Conservation (phyloP, 2,888 invertebrate species). For the Kuschelorhynchus macadamiae region DNA sequence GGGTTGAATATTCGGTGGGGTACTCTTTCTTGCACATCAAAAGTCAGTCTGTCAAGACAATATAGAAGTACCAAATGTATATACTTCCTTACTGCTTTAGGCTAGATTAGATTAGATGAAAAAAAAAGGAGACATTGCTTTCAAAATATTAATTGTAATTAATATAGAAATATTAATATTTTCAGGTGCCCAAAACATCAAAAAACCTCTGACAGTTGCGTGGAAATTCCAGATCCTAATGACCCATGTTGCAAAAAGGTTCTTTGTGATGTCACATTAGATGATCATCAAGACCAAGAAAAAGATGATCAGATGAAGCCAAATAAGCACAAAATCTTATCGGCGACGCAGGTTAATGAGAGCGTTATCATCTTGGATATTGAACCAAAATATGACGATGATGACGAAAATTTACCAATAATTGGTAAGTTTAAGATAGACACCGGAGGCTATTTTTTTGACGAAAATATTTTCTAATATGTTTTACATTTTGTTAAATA, state of each 20-base stretch:
- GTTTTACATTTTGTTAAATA: no score
- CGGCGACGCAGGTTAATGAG: slow-evolving; percentile 65
- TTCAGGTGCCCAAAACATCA: slow-evolving; percentile 75
- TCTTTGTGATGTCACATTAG: slow-evolving; percentile 87
- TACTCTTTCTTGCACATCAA: no score
- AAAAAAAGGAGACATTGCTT: no score
- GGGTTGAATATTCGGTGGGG: no score
- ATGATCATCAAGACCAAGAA: slow-evolving; percentile 75
- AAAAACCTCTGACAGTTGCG: slow-evolving; percentile 80
- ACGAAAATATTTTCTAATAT: no score
- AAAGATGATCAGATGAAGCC: slow-evolving; percentile 31
- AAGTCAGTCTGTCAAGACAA: no score
- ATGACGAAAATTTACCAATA: slow-evolving; percentile 57
- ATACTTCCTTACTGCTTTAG: no score
- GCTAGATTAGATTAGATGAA: no score
- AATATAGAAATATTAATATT: no score
- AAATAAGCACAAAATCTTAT: slow-evolving; percentile 57
- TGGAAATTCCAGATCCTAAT: slow-evolving; percentile 84
- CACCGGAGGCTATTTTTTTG: no score
- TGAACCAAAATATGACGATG: slow-evolving; percentile 63
- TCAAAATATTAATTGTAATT: no score
- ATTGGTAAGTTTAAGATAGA: slow-evolving; percentile 52
- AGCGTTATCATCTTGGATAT: slow-evolving; percentile 67
- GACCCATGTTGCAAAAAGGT: slow-evolving; percentile 90
- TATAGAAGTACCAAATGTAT: no score